Evolutionary conservation across 1,140 invertebrate species (phyloP).

Genomic region (Theocolax elegans): DNA sequence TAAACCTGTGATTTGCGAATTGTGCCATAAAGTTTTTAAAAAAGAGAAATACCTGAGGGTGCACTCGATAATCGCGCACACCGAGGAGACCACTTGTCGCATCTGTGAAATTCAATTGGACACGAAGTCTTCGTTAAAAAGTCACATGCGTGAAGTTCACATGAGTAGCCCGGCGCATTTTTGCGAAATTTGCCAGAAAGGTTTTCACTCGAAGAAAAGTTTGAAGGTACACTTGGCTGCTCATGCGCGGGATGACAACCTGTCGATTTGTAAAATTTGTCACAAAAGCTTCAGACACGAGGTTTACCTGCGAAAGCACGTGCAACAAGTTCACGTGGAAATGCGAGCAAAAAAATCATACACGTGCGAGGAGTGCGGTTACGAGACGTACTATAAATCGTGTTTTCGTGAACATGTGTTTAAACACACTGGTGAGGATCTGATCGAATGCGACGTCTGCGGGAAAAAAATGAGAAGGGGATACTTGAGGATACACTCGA

Average conservation of each 20-base stretch:
- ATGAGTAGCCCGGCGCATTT: slow-evolving; percentile 56
- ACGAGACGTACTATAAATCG: slow-evolving; percentile 52
- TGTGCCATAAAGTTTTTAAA: slow-evolving; percentile 54
- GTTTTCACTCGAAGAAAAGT: slow-evolving; percentile 75
- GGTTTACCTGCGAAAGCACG: slow-evolving; percentile 52
- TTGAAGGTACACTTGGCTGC: slow-evolving; percentile 54
- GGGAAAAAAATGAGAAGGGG: slow-evolving; percentile 66
- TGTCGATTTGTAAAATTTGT: slow-evolving; percentile 64
- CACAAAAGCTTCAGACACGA: slow-evolving; percentile 64
- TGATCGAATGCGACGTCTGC: slow-evolving; percentile 70
- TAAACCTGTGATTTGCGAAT: slow-evolving; percentile 74
- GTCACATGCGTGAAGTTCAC: slow-evolving; percentile 56
- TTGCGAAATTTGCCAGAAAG: slow-evolving; percentile 78
- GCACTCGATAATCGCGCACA: slow-evolving; percentile 49
- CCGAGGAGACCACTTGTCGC: slow-evolving; percentile 50
- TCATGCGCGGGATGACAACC: slow-evolving; percentile 50
- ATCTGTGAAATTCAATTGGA: slow-evolving; percentile 49
- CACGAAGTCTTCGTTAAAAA: slow-evolving; percentile 50
- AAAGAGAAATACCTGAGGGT: slow-evolving; percentile 54
- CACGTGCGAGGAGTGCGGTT: slow-evolving; percentile 52
- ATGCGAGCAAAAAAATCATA: slow-evolving; percentile 48
- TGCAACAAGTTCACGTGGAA: slow-evolving; percentile 43
- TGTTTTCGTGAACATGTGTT: slow-evolving; percentile 65
- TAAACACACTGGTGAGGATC: slow-evolving; percentile 67
- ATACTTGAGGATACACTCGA: slow-evolving; percentile 74